These are phyloP conservation scores for Kradibia gibbosae DNA, from an alignment of 1,140 invertebrate genomes.

Conservation along the genomic window DNA sequence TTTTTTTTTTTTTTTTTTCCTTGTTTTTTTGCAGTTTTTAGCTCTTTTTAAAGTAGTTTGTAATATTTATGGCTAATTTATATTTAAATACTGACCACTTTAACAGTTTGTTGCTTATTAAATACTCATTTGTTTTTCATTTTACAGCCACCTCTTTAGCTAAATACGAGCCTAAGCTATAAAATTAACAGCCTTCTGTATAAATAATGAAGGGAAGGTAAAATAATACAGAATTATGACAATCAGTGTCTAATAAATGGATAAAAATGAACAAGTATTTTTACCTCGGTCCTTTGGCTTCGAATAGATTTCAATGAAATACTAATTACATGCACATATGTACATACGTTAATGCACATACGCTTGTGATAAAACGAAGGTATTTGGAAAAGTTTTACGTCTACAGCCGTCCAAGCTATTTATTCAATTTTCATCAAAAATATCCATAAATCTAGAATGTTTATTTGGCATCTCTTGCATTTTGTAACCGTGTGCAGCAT, in stretches of 20 bases:
- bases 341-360: not conserved
- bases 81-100: conserved; percentile 13
- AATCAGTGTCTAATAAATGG: not conserved
- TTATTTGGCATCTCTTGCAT: not conserved
- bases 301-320: not conserved
- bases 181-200: not conserved
- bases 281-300: too few relatives aligned
- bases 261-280: not conserved
- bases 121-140: conserved; percentile 13
- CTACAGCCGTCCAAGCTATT: too few relatives aligned
- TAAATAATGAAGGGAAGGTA: not conserved
- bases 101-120: conserved; percentile 24
- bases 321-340: not conserved
- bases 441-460: not conserved
- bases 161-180: conserved; percentile 2
- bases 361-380: not conserved
- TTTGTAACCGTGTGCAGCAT: not conserved
- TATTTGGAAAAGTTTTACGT: not conserved
- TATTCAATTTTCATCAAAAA: too few relatives aligned
- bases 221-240: not conserved
- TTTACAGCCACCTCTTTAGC: not conserved
- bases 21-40: not conserved
- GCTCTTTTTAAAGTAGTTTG: conserved; percentile 9
- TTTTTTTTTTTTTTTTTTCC: too few relatives aligned
- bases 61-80: conserved; percentile 18